Conservation (phyloP, 2,888 invertebrate species). For the Tenthredo notha region DNA sequence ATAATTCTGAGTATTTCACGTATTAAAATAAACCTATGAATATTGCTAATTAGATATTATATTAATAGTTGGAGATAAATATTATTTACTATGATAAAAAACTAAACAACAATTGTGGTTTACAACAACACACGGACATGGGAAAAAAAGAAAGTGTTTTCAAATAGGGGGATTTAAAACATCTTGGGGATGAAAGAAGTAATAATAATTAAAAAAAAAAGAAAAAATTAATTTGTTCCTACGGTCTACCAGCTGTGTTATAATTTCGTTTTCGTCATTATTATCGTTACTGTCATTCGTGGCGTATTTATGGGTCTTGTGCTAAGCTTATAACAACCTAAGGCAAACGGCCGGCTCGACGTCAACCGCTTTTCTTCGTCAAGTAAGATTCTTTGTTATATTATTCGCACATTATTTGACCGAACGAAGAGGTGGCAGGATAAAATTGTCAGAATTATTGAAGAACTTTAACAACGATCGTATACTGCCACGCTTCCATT, state of each 20-base stretch:
- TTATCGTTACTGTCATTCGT: not conserved
- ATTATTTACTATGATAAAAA: constrained; percentile 38
- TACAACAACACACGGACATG: constrained; percentile 51
- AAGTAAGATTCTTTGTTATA: constrained; percentile 18
- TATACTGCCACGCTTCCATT: not conserved
- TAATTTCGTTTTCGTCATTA: constrained; percentile 26
- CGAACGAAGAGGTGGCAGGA: not conserved
- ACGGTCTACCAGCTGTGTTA: constrained; percentile 39
- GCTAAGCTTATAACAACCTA: not conserved
- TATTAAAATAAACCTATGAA: constrained; percentile 1
- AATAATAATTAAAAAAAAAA: too few species aligned
- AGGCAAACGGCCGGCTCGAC: constrained; percentile 15
- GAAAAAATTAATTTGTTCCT: constrained; percentile 9
- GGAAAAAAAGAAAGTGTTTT: not conserved
- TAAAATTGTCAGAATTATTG: constrained; percentile 8
- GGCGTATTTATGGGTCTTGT: constrained; percentile 1
- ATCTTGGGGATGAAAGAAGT: constrained; percentile 8
- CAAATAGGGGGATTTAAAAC: constrained; percentile 2
- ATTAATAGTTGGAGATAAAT: constrained; percentile 12
- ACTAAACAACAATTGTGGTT: constrained; percentile 50
- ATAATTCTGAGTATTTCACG: constrained; percentile 21
- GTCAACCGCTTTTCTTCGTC: constrained; percentile 40
- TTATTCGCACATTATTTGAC: not conserved
- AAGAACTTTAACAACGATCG: not conserved
- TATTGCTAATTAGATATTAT: constrained; percentile 29